phyloP scores from a whole-genome alignment of 2,888 invertebrate species.

The Latheticus oryzae region DNA sequence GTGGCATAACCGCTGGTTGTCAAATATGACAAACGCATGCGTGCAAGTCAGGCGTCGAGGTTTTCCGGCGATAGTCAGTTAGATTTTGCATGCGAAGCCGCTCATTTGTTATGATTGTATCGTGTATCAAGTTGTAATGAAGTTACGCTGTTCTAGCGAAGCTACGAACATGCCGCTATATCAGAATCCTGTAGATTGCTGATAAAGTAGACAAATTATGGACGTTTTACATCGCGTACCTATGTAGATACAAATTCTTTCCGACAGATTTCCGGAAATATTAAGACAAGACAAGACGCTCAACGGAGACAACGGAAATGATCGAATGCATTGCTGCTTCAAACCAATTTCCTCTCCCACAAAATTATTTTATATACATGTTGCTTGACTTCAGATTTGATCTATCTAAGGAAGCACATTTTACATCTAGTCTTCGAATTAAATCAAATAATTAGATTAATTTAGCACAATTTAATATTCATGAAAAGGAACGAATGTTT shows the following conservation, averaged over 20 bases:
- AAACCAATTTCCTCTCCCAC: too few relatives aligned
- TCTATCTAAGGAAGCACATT: too few relatives aligned
- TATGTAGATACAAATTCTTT: conserved; percentile 38
- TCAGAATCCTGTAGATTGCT: conserved; percentile 47
- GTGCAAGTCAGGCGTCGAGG: conserved; percentile 38
- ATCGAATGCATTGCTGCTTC: background rate
- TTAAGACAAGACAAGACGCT: too few relatives aligned
- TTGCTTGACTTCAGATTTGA: too few relatives aligned
- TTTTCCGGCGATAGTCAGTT: conserved; percentile 42
- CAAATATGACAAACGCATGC: conserved; percentile 42
- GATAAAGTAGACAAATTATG: conserved; percentile 52
- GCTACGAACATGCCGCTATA: conserved; percentile 45
- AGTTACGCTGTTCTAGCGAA: conserved; percentile 48
- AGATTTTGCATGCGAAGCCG: conserved; percentile 48
- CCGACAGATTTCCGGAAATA: conserved; percentile 36
- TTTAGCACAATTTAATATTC: too few relatives aligned
- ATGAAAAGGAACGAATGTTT: too few relatives aligned
- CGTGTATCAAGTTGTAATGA: conserved; percentile 54
- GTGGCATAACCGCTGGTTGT: conserved; percentile 38
- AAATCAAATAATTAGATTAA: too few relatives aligned
- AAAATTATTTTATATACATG: too few relatives aligned
- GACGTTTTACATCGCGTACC: conserved; percentile 39
- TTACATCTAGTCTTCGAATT: too few relatives aligned
- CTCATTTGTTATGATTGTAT: conserved; percentile 54
- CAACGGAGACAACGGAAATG: background rate